A percentile compares a stretch with the other conserved stretches of the same genome.
These are phyloP conservation scores for Cheiracanthium punctorium DNA, from an alignment of 2,888 invertebrate species.

Conservation along the genomic window DNA sequence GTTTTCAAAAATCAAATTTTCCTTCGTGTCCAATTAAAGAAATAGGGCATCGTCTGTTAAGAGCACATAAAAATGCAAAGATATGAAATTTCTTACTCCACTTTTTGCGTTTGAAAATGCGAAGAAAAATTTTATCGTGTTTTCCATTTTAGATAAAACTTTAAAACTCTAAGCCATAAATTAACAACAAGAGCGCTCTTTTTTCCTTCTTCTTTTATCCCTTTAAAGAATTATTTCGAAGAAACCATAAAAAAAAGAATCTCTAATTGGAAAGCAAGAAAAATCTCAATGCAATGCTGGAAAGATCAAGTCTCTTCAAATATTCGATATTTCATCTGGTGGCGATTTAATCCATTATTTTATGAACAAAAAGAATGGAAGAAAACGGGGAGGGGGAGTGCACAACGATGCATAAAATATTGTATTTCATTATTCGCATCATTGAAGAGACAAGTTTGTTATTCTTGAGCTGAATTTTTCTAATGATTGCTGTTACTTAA, in stretches of 20 bases:
- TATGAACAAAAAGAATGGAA: conserved; percentile 3
- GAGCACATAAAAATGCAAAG: neutral
- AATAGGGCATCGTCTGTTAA: neutral
- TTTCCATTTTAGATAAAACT: conserved; percentile 4
- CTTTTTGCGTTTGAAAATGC: conserved; percentile 3
- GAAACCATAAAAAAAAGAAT: conserved; percentile 4
- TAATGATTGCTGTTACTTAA: neutral
- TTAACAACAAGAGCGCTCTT: conserved; percentile 6
- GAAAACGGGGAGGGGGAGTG: neutral
- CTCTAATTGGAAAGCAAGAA: conserved; percentile 12
- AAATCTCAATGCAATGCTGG: neutral
- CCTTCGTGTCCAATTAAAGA: neutral
- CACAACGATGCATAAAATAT: conserved; percentile 12
- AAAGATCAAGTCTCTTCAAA: conserved; percentile 15
- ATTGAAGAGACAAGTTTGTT: conserved; percentile 13
- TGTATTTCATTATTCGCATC: conserved; percentile 8
- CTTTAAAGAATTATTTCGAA: conserved; percentile 7
- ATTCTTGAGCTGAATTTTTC: neutral
- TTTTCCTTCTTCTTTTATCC: conserved; percentile 3
- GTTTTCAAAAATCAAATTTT: neutral
- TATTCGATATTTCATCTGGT: conserved; percentile 17
- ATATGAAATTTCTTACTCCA: conserved; percentile 8
- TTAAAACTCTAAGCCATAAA: conserved; percentile 8
- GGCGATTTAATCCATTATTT: conserved; percentile 13
- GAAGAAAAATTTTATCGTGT: conserved; percentile 4